These are phyloP conservation scores for Cordilura impudica DNA, from an alignment of 2,888 invertebrate genomes.

Conservation along the genomic window DNA sequence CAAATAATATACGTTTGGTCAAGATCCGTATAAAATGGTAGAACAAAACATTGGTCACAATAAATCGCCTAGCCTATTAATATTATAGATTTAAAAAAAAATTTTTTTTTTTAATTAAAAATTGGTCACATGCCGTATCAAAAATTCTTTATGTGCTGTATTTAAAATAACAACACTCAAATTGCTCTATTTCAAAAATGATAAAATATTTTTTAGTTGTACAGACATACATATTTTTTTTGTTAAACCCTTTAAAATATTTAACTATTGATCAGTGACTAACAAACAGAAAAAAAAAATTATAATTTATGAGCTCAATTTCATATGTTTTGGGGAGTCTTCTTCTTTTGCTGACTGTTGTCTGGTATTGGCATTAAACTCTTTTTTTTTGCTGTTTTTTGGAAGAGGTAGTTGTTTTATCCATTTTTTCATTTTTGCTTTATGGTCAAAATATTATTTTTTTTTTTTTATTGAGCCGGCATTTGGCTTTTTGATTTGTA, in stretches of 20 bases:
- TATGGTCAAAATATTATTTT: slow-evolving; percentile 10
- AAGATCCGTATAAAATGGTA: too few relatives aligned
- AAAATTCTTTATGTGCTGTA: too few relatives aligned
- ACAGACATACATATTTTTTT: too few relatives aligned
- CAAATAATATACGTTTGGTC: too few relatives aligned
- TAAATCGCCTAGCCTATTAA: too few relatives aligned
- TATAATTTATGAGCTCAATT: slow-evolving; percentile 62
- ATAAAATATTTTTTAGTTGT: not conserved
- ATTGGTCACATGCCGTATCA: too few relatives aligned
- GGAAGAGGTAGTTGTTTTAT: slow-evolving; percentile 29
- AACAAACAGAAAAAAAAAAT: slow-evolving; percentile 30
- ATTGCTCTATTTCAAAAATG: not conserved
- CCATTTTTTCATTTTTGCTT: slow-evolving; percentile 10
- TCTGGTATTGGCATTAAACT: slow-evolving; percentile 57
- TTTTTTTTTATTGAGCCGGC: slow-evolving; percentile 47
- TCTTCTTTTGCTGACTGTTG: slow-evolving; percentile 32
- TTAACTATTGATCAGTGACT: slow-evolving; percentile 53
- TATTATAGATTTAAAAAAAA: too few relatives aligned
- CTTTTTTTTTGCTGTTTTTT: slow-evolving; percentile 18
- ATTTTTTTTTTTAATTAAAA: too few relatives aligned
- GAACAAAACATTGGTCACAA: too few relatives aligned
- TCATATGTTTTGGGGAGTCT: slow-evolving; percentile 61
- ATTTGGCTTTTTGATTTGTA: slow-evolving; percentile 56
- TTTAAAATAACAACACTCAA: too few relatives aligned
- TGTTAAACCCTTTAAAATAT: slow-evolving; percentile 8